A percentile compares a stretch with the other conserved stretches of the same genome.
phyloP scores from a whole-genome alignment of 1,140 invertebrate species.

The Matsumurasca onukii region DNA sequence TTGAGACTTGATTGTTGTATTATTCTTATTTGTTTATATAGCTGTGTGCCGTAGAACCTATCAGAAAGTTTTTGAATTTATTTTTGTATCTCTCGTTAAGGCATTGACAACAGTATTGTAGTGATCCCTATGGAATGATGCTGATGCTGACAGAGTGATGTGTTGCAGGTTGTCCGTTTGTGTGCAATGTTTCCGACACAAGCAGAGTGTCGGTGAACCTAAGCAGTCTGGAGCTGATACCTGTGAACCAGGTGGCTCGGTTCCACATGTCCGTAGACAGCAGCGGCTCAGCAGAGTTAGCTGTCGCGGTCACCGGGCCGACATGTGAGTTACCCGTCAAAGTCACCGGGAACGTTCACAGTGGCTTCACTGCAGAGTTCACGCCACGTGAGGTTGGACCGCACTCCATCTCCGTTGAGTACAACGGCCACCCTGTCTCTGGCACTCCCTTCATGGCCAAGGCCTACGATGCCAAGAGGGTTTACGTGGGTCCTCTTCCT shows the following conservation, averaged over 20 bases:
- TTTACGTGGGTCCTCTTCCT: constrained; percentile 81
- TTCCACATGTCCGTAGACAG: constrained; percentile 90
- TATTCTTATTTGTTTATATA: no score
- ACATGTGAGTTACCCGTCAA: constrained; percentile 77
- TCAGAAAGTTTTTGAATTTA: no score
- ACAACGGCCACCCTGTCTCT: constrained; percentile 86
- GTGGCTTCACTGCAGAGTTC: constrained; percentile 88
- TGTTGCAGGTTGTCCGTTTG: constrained; percentile 76
- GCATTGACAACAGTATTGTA: no score
- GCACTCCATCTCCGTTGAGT: constrained; percentile 86
- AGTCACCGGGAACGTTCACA: constrained; percentile 81
- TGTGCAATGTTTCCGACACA: constrained; percentile 78
- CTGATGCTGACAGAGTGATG: not conserved
- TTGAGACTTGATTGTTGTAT: no score
- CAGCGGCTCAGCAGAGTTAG: constrained; percentile 72
- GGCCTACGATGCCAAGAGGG: constrained; percentile 89
- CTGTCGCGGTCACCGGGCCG: constrained; percentile 83
- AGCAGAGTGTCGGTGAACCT: constrained; percentile 77
- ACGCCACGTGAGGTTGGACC: constrained; percentile 86
- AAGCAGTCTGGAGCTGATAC: constrained; percentile 80
- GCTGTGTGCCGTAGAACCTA: no score
- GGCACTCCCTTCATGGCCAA: constrained; percentile 92
- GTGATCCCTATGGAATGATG: no score
- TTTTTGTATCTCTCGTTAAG: no score
- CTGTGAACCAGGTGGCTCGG: constrained; percentile 81